These are phyloP conservation scores for Pseudolycoriella hygida DNA, from an alignment of 2,888 invertebrate species.

Conservation along the genomic window DNA sequence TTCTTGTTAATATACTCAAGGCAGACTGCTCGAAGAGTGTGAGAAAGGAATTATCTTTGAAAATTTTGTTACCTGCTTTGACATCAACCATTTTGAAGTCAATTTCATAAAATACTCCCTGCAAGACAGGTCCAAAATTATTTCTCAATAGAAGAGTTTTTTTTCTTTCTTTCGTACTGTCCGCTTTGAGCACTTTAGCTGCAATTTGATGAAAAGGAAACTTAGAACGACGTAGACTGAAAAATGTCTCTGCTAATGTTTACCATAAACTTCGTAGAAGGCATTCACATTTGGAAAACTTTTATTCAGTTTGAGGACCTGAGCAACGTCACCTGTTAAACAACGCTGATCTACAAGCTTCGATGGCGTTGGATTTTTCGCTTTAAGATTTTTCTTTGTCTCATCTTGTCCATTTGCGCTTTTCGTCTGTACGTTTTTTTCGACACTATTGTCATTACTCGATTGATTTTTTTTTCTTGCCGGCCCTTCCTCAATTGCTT, in stretches of 20 bases:
- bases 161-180: background rate
- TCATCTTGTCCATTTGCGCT: too few relatives aligned
- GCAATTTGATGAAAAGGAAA: background rate
- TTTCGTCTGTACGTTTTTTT: too few relatives aligned
- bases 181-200: background rate
- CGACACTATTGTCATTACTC: too few relatives aligned
- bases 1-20: too few relatives aligned
- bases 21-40: too few relatives aligned
- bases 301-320: background rate
- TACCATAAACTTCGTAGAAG: background rate
- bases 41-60: too few relatives aligned
- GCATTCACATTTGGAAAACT: background rate
- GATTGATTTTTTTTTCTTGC: too few relatives aligned
- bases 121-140: background rate
- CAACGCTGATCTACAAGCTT: too few relatives aligned
- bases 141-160: background rate
- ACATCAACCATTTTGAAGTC: background rate
- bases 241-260: background rate
- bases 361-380: too few relatives aligned
- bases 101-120: slow-evolving; percentile 2
- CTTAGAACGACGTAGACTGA: background rate
- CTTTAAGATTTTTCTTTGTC: too few relatives aligned
- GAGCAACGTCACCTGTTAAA: background rate
- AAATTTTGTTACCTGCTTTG: too few relatives aligned
- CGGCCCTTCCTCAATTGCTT: too few relatives aligned